A percentile compares a stretch with the other conserved stretches of the same genome.
Evolutionary conservation across 2,113 vertebrate genomes (phyloP).

Genomic region (Heterotilapia buettikoferi): DNA sequence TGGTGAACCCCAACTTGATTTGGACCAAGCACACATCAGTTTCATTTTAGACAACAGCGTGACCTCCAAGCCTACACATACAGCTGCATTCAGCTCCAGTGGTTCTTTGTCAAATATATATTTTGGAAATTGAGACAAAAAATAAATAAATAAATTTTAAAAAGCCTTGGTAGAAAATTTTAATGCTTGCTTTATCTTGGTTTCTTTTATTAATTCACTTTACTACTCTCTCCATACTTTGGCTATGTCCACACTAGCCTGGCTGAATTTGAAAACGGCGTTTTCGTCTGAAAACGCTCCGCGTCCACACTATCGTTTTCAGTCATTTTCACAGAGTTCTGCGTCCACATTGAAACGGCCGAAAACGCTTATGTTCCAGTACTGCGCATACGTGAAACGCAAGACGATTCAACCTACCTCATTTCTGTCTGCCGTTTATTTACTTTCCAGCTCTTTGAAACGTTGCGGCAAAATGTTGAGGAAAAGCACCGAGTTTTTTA

Average conservation of each 20-base stretch:
- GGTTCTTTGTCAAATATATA: background rate
- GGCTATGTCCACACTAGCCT: background rate
- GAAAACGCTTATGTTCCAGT: background rate
- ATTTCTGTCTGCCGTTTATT: background rate
- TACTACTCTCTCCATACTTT: background rate
- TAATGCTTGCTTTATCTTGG: background rate
- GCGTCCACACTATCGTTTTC: fast-evolving
- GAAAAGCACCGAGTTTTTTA: background rate
- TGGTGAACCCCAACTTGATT: background rate
- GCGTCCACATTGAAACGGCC: background rate
- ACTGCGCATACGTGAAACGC: background rate
- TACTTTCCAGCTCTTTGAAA: background rate
- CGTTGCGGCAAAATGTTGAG: background rate
- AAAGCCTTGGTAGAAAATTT: background rate
- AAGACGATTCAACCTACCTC: background rate
- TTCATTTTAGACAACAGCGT: background rate
- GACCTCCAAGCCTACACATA: background rate
- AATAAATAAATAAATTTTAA: background rate
- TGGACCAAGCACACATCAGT: background rate
- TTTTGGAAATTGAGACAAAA: background rate
- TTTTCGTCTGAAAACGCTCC: background rate
- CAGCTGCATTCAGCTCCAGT: background rate
- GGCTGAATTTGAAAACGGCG: background rate
- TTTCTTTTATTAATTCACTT: background rate
- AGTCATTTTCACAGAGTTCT: background rate